Evolutionary conservation across 1,140 invertebrate species (phyloP).

Genomic region (Portunus trituberculatus): DNA sequence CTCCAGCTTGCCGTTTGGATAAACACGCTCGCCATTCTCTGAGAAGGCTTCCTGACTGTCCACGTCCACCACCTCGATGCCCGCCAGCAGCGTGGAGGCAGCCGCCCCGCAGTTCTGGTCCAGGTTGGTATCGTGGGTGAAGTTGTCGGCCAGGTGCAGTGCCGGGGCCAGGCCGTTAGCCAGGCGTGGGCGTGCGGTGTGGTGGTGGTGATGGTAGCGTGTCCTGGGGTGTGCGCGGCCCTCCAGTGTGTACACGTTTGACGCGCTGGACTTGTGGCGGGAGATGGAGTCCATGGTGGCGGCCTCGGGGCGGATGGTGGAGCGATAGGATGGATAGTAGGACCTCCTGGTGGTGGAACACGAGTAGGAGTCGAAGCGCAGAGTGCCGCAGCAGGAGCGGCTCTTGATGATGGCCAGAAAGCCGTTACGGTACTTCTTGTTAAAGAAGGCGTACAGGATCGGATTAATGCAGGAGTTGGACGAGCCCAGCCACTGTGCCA

Average conservation of each 20-base stretch:
- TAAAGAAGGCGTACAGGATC: conserved; percentile 98
- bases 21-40: background rate
- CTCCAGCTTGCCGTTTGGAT: conserved; percentile 52
- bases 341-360: conserved; percentile 66
- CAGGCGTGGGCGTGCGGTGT: conserved; percentile 32
- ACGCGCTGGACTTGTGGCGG: conserved; percentile 45
- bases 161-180: conserved; percentile 60
- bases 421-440: conserved; percentile 96
- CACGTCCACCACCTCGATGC: conserved; percentile 63
- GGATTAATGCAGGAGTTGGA: conserved; percentile 99
- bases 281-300: conserved; percentile 41
- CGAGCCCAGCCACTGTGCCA: conserved; percentile 97
- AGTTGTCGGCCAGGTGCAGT: conserved; percentile 56
- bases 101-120: background rate
- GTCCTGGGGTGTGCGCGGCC: conserved; percentile 30
- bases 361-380: conserved; percentile 66
- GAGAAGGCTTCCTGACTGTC: conserved; percentile 39
- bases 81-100: conserved; percentile 35
- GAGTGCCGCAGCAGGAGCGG: conserved; percentile 72
- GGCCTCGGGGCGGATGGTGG: conserved; percentile 61
- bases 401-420: conserved; percentile 90
- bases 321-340: conserved; percentile 66
- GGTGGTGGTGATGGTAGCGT: conserved; percentile 47
- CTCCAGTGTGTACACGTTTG: conserved; percentile 63
- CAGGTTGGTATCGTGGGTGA: background rate